Evolutionary conservation across 2,113 vertebrate species (phyloP).

Genomic region (Xenopus borealis): DNA sequence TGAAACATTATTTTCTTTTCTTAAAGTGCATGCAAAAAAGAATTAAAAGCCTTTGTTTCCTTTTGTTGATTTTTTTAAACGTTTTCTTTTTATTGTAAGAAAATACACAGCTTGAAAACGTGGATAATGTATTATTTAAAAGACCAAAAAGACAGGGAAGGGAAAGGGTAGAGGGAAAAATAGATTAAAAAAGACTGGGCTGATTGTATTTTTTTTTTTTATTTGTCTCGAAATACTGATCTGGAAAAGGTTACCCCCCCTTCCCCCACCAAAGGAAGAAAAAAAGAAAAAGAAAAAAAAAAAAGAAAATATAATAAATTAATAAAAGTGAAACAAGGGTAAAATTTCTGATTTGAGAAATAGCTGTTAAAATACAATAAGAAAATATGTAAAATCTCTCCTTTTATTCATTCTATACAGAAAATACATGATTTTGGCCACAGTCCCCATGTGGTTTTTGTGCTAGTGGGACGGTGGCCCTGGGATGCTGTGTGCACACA

Average conservation of each 20-base stretch:
- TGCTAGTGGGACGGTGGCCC: constrained; percentile 85
- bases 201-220: constrained; percentile 35
- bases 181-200: constrained; percentile 60
- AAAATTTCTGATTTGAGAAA: constrained; percentile 78
- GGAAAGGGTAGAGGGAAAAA: constrained; percentile 53
- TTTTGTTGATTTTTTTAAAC: constrained; percentile 48
- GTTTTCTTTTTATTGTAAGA: constrained; percentile 91
- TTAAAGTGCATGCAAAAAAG: constrained; percentile 98
- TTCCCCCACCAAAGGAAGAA: constrained; percentile 21
- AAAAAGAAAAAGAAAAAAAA: constrained; percentile 18
- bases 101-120: constrained; percentile 92
- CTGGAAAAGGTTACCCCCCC: constrained; percentile 52
- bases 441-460: constrained; percentile 81
- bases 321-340: constrained; percentile 65
- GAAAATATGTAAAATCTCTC: constrained; percentile 98
- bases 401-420: constrained; percentile 98
- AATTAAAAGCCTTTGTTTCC: constrained; percentile 88
- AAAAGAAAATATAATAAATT: constrained; percentile 10
- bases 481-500: constrained; percentile 79
- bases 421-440: constrained; percentile 87
- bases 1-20: constrained; percentile 70
- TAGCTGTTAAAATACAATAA: constrained; percentile 94
- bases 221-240: constrained; percentile 66
- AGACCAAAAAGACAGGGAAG: constrained; percentile 65
- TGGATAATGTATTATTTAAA: constrained; percentile 84